These are phyloP conservation scores for Diprion similis DNA, from an alignment of 1,140 invertebrate species.

Conservation along the genomic window DNA sequence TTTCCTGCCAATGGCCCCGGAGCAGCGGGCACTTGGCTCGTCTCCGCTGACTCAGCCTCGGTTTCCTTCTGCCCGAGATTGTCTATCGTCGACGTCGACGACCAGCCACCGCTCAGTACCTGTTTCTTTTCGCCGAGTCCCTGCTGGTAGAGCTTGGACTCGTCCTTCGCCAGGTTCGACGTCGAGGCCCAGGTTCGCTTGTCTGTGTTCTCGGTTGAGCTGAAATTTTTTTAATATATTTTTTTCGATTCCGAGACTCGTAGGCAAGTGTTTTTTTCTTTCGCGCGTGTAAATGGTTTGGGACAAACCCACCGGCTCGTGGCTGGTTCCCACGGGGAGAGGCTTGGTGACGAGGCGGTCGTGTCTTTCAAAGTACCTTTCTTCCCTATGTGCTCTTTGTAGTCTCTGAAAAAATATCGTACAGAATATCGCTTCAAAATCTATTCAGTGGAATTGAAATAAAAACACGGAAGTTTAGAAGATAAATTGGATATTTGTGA, in stretches of 20 bases:
- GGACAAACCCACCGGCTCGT: slow-evolving; percentile 61
- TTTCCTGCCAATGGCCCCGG: slow-evolving; percentile 9
- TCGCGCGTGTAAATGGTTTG: neutral
- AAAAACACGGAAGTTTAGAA: slow-evolving; percentile 14
- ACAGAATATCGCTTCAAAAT: neutral
- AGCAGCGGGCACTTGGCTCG: slow-evolving; percentile 16
- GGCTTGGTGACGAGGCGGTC: slow-evolving; percentile 77
- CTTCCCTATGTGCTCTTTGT: slow-evolving; percentile 84
- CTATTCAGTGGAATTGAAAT: slow-evolving; percentile 17
- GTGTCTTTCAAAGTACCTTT: slow-evolving; percentile 72
- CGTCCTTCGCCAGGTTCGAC: slow-evolving; percentile 60
- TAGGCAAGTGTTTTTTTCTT: neutral
- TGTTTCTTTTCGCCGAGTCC: slow-evolving; percentile 27
- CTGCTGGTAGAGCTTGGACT: slow-evolving; percentile 31
- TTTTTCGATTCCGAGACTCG: neutral
- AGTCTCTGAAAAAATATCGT: slow-evolving; percentile 68
- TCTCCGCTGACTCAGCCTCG: neutral
- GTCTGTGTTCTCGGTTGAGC: slow-evolving; percentile 11
- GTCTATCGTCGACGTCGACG: slow-evolving; percentile 34
- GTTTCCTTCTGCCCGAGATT: neutral
- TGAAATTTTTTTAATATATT: neutral
- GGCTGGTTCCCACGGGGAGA: slow-evolving; percentile 71
- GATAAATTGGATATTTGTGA: slow-evolving; percentile 5
- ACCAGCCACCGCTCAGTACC: slow-evolving; percentile 31
- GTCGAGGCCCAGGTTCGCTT: slow-evolving; percentile 64